These are phyloP conservation scores for Ganaspis sp. DNA, from an alignment of 1,140 invertebrate genomes.

Conservation along the genomic window DNA sequence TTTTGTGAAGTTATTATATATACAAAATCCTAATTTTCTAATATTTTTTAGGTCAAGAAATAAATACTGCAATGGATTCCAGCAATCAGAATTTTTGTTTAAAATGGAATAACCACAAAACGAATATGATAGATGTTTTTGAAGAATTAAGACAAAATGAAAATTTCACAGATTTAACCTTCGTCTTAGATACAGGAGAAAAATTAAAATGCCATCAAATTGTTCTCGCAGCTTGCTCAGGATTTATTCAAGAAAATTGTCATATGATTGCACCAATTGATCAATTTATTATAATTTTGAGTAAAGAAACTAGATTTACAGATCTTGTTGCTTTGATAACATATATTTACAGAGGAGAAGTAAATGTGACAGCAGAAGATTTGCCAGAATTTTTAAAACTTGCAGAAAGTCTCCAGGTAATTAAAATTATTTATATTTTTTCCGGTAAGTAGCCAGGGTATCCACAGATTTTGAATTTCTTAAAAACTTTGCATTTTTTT, in stretches of 20 bases:
- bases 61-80: background rate
- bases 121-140: conserved; percentile 1
- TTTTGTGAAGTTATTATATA: too few species aligned
- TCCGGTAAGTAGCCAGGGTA: too few species aligned
- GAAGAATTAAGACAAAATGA: conserved; percentile 16
- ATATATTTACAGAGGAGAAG: conserved; percentile 51
- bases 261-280: background rate
- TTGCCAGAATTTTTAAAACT: conserved; percentile 36
- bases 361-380: conserved; percentile 37
- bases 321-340: conserved; percentile 44
- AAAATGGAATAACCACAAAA: conserved; percentile 21
- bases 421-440: too few species aligned
- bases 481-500: too few species aligned
- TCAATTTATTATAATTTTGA: conserved; percentile 11
- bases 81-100: background rate
- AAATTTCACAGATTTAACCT: conserved; percentile 7
- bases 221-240: background rate
- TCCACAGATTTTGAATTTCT: too few species aligned
- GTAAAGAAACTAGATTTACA: conserved; percentile 35
- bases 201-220: conserved; percentile 17
- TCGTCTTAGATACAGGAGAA: conserved; percentile 1
- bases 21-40: too few species aligned
- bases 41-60: background rate
- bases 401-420: conserved; percentile 17
- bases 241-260: background rate